Evolutionary conservation across 2,888 invertebrate genomes (phyloP).

Genomic region (Heliconius erato): DNA sequence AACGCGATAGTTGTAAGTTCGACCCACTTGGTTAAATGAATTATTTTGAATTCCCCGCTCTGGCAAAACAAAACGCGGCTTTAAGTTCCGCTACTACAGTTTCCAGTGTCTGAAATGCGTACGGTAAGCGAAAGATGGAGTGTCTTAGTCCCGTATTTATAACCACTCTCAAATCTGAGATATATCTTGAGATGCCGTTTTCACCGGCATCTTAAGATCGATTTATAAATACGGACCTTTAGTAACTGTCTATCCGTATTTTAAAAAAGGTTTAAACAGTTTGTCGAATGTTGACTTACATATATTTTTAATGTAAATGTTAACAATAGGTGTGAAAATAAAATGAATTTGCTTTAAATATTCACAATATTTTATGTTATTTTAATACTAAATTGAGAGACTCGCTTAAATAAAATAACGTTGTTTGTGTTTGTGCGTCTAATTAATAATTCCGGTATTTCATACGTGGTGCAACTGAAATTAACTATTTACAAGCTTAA

Average conservation of each 20-base stretch:
- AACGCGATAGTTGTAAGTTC: neutral
- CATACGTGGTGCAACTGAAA: slow-evolving; percentile 27
- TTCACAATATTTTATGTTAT: too few relatives aligned
- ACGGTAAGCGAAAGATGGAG: too few relatives aligned
- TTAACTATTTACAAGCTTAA: slow-evolving; percentile 6
- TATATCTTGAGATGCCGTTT: too few relatives aligned
- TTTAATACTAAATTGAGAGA: neutral
- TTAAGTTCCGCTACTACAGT: neutral
- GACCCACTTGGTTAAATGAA: neutral
- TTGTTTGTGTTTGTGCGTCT: slow-evolving; percentile 30
- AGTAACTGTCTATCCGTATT: too few relatives aligned
- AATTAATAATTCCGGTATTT: slow-evolving; percentile 39
- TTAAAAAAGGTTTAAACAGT: neutral
- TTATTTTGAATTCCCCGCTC: neutral
- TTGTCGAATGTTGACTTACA: neutral
- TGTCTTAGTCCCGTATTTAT: too few relatives aligned
- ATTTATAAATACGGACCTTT: too few relatives aligned
- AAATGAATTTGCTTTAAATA: too few relatives aligned
- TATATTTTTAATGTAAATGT: neutral
- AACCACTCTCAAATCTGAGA: too few relatives aligned
- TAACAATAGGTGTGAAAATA: neutral
- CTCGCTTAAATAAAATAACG: slow-evolving; percentile 16
- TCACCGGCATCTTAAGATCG: too few relatives aligned
- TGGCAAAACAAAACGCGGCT: neutral
- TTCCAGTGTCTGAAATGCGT: neutral